These are phyloP conservation scores for Planiliza haematocheilus DNA, from an alignment of 2,113 vertebrate species.

Conservation along the genomic window DNA sequence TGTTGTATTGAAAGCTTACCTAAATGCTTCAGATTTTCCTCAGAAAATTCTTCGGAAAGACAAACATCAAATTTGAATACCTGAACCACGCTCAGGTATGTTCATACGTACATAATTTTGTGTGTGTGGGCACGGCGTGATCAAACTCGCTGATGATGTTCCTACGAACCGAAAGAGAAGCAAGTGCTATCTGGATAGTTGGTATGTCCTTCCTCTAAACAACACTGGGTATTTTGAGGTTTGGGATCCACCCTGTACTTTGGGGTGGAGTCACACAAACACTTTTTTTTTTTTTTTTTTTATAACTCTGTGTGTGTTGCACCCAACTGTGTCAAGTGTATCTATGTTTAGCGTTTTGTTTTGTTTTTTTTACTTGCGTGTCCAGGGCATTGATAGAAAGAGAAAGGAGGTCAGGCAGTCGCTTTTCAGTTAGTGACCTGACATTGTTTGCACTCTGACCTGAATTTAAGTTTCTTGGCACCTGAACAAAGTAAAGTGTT, in stretches of 20 bases:
- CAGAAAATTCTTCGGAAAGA: constrained; percentile 22
- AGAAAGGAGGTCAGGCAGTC: not conserved
- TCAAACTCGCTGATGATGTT: constrained; percentile 22
- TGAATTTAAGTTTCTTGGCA: too few species aligned
- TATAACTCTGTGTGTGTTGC: constrained; percentile 34
- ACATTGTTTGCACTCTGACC: too few species aligned
- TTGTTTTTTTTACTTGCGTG: constrained; percentile 37
- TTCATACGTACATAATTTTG: not conserved
- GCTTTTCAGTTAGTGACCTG: not conserved
- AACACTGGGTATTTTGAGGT: constrained; percentile 79
- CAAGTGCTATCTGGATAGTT: constrained; percentile 59
- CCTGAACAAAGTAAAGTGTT: not conserved
- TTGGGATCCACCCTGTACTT: constrained; percentile 82
- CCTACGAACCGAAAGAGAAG: constrained; percentile 40
- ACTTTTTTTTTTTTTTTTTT: constrained; percentile 40
- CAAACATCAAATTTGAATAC: constrained; percentile 40
- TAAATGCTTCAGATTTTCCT: constrained; percentile 5
- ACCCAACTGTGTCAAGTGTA: constrained; percentile 44
- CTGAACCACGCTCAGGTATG: constrained; percentile 1
- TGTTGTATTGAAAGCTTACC: too few species aligned
- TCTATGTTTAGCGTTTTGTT: constrained; percentile 40
- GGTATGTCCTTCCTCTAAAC: constrained; percentile 67
- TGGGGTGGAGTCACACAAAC: constrained; percentile 76
- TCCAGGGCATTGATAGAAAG: not conserved
- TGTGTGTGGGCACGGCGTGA: not conserved